Evolutionary conservation across 1,140 invertebrate species (phyloP).

Genomic region (Drosophila nigrodunni): DNA sequence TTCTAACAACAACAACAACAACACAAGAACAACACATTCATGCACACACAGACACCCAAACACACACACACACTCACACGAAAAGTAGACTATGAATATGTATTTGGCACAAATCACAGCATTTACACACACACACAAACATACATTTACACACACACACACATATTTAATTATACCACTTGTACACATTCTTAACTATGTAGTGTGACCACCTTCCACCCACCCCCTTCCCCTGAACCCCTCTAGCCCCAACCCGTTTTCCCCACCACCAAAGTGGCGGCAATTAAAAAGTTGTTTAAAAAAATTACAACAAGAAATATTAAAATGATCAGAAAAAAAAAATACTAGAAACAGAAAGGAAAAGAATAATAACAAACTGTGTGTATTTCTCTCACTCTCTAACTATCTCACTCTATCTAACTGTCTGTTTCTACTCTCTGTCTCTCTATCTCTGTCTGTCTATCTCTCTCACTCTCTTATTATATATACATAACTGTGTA

Average conservation of each 20-base stretch:
- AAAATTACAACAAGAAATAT: too few species aligned
- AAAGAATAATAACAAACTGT: constrained; percentile 15
- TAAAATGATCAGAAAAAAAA: background rate
- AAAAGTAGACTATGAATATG: constrained; percentile 18
- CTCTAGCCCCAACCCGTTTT: background rate
- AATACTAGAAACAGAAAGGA: constrained; percentile 2
- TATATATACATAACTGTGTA: constrained; percentile 34
- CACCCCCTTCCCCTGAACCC: background rate
- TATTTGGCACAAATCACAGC: constrained; percentile 1
- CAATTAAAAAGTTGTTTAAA: background rate
- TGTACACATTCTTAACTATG: constrained; percentile 13
- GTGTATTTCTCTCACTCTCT: constrained; percentile 18
- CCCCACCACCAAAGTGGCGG: constrained; percentile 17
- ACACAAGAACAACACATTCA: constrained; percentile 25
- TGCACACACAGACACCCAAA: constrained; percentile 20
- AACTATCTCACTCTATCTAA: constrained; percentile 5
- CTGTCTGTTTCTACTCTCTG: background rate
- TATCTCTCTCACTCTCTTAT: constrained; percentile 9
- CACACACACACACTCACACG: constrained; percentile 20
- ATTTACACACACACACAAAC: background rate
- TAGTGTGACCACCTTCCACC: constrained; percentile 13
- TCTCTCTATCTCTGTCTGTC: constrained; percentile 5
- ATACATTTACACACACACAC: background rate
- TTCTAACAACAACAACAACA: constrained; percentile 56
- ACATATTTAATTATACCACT: background rate